Conservation (phyloP, 2,113 vertebrate genomes). For the Xyliphius kryptos region DNA sequence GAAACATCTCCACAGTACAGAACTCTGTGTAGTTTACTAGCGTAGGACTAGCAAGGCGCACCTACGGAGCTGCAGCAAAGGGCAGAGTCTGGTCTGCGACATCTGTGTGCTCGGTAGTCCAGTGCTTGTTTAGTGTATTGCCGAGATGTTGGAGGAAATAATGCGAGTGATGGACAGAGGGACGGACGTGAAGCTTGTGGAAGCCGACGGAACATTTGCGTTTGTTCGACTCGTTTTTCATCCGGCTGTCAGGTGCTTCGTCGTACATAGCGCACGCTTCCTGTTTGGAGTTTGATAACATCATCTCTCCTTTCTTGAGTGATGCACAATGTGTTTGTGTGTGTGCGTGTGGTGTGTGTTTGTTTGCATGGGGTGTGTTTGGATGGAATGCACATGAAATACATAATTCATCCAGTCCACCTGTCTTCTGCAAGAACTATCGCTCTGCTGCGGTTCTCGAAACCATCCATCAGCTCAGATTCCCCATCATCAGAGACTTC, state of each 20-base stretch:
- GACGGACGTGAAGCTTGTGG: too few species aligned
- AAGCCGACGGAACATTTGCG: background rate
- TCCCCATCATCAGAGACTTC: constrained; percentile 1
- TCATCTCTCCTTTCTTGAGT: constrained; percentile 7
- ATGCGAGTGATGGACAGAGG: too few species aligned
- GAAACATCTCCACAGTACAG: too few species aligned
- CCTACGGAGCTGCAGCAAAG: too few species aligned
- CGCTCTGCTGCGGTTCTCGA: background rate
- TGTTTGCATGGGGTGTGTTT: constrained; percentile 14
- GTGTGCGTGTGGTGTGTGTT: constrained; percentile 7
- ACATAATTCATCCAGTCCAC: constrained; percentile 6
- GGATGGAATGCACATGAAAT: constrained; percentile 9
- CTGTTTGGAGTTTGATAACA: constrained; percentile 22
- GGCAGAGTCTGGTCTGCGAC: too few species aligned
- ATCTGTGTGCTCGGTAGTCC: too few species aligned
- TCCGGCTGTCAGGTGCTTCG: background rate
- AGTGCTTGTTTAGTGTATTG: too few species aligned
- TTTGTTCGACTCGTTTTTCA: constrained; percentile 4
- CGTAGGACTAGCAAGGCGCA: too few species aligned
- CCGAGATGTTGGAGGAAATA: too few species aligned
- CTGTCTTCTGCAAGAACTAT: constrained; percentile 23
- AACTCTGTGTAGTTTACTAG: too few species aligned
- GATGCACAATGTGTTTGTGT: background rate
- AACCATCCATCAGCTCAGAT: constrained; percentile 27
- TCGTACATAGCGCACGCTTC: too few species aligned